Percentiles rank a stretch among this genome's conserved stretches.
Conservation (phyloP, 2,113 vertebrate species). For the Anarrhichthys ocellatus region DNA sequence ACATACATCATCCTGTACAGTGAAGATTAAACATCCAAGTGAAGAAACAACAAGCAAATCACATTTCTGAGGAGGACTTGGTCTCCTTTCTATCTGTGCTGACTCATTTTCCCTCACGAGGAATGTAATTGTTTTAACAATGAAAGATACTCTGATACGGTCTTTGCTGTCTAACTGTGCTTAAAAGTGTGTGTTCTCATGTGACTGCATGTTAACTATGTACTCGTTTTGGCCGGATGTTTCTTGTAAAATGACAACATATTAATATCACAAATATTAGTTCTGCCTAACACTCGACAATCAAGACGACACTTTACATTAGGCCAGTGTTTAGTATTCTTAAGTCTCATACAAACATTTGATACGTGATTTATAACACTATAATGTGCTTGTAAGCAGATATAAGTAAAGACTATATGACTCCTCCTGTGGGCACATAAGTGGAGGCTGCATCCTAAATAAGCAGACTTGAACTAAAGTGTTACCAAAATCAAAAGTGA, state of each 20-base stretch:
- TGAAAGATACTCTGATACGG: background rate
- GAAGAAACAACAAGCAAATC: background rate
- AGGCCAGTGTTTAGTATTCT: background rate
- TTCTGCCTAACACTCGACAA: background rate
- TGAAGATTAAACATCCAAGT: background rate
- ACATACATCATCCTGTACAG: background rate
- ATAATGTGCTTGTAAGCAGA: background rate
- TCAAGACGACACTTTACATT: background rate
- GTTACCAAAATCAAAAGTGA: background rate
- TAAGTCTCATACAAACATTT: background rate
- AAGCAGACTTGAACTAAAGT: background rate
- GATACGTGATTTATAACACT: background rate
- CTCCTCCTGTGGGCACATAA: background rate
- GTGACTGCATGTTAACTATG: background rate
- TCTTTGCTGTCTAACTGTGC: background rate
- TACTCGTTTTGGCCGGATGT: background rate
- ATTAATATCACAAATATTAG: background rate
- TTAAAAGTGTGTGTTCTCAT: background rate
- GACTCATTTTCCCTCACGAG: background rate
- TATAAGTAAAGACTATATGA: background rate
- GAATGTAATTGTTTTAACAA: background rate
- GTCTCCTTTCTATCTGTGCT: constrained; percentile 10
- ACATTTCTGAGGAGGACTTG: background rate
- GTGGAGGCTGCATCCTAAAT: background rate
- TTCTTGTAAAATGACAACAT: background rate